phyloP scores from a whole-genome alignment of 2,797 vertebrate genomes.

The Eutrigla gurnardus region DNA sequence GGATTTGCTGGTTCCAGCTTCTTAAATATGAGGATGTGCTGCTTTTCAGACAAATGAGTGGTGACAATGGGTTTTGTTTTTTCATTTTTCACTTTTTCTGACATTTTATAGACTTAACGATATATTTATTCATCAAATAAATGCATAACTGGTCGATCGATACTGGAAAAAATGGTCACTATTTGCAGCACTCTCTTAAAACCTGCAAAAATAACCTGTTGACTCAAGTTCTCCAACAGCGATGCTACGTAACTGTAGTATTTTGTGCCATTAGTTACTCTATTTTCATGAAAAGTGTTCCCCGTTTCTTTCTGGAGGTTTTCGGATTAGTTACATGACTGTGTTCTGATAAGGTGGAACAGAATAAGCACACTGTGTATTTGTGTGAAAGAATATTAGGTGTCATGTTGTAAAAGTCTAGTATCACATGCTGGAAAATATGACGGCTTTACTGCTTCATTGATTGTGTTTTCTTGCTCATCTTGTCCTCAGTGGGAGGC shows the following conservation, averaged over 20 bases:
- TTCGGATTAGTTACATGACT: background rate
- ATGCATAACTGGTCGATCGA: background rate
- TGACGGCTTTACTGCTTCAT: background rate
- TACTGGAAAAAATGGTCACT: background rate
- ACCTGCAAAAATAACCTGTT: background rate
- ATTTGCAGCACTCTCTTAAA: background rate
- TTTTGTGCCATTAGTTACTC: background rate
- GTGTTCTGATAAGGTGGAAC: background rate
- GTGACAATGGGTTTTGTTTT: background rate
- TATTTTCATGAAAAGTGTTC: background rate
- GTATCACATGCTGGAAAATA: background rate
- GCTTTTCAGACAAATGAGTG: background rate
- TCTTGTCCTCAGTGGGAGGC: constrained; percentile 90
- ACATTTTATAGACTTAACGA: background rate
- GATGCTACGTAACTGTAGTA: background rate
- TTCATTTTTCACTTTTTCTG: background rate
- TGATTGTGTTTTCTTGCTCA: constrained; percentile 20
- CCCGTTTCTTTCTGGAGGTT: background rate
- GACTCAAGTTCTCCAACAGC: background rate
- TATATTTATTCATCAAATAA: background rate
- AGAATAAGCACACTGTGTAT: background rate
- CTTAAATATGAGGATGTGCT: too few species aligned
- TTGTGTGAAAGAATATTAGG: background rate
- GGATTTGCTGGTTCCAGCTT: too few species aligned
- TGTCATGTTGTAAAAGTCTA: background rate